These are phyloP conservation scores for Gambusia affinis DNA, from an alignment of 2,113 vertebrate species.

Conservation along the genomic window DNA sequence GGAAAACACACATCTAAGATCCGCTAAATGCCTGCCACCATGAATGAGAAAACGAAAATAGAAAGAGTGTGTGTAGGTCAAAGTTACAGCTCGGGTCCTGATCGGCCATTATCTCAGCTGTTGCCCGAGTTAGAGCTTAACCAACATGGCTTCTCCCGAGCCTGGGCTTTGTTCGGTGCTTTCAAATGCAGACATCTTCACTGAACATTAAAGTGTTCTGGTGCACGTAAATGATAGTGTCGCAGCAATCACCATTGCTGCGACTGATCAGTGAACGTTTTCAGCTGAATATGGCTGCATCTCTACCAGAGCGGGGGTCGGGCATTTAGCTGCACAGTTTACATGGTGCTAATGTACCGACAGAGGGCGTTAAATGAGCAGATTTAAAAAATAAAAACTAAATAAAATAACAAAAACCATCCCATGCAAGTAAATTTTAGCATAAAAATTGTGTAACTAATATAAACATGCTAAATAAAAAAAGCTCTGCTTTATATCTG, in stretches of 20 bases:
- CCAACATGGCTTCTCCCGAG: slow-evolving; percentile 74
- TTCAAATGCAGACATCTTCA: not conserved
- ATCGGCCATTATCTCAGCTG: slow-evolving; percentile 80
- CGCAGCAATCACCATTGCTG: not conserved
- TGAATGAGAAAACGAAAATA: not conserved
- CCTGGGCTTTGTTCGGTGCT: slow-evolving; percentile 35
- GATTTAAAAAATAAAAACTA: not conserved
- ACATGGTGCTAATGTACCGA: slow-evolving; percentile 11
- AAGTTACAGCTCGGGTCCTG: slow-evolving; percentile 67
- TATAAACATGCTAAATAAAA: not conserved
- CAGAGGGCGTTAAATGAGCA: slow-evolving; percentile 50
- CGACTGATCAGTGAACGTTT: not conserved
- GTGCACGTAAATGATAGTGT: not conserved
- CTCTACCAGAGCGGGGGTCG: slow-evolving; percentile 24
- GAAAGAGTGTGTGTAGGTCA: slow-evolving; percentile 47
- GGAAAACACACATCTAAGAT: not conserved
- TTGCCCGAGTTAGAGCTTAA: slow-evolving; percentile 71
- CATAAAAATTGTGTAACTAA: no score
- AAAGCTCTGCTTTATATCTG: not conserved
- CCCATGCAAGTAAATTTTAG: slow-evolving; percentile 24
- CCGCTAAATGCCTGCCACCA: not conserved
- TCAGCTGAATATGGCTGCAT: slow-evolving; percentile 15
- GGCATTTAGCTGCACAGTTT: slow-evolving; percentile 7
- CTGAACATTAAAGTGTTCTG: not conserved
- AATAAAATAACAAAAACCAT: not conserved